Evolutionary conservation across 92 coral and sea anemone genomes (phyloP), one percentile per base, ranked within the genome.

Genomic region (Epizoanthus scotinus): DNA sequence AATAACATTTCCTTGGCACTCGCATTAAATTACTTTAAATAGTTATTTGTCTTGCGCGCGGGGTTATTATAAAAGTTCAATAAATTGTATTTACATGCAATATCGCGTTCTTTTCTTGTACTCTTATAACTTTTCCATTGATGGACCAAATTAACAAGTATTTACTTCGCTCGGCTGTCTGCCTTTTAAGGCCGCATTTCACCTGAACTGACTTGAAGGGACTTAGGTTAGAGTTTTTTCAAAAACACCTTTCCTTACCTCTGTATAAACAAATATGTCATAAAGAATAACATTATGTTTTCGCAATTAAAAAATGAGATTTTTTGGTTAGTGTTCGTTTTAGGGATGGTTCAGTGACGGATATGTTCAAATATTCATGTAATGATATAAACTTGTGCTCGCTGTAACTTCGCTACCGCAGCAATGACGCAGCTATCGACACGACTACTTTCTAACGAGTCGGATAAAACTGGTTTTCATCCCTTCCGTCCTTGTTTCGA

Each of bases 401-500:
- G 52, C 9, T 47, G 17, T 47, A 47, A 47, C 17, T 47, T 9
- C 52, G 14, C 52, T 12, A 47, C 9, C 12, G 52, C 17, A 47
- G 52, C 9, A 47, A 47, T 7, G 52, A 13, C 50, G 52, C 17
- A 47, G 52, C 9, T 47, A 47, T 15, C 40, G 40, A 47, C 12
- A 15, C 52, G 52, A 47, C 14, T 47, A 10, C 52, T 47, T 63
- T 63, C 40, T 24, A 24, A 7, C 8, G 5, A n/a, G 13, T 20
- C 12, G 7, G 34, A 38, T 25, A n/a, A 6, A 38, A n/a, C 21
- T 68, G 40, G 56, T 68, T 38, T 40, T 38, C 5, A 19, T 44
- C 40, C 54, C 15, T 17, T n/a, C 40, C 20, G 4, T 5, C 40
- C n/a, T 52, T 71, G 61, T 71, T 71, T 71, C 77, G 62, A 71